These are phyloP conservation scores for Sesamia nonagrioides DNA, from an alignment of 1,140 invertebrate genomes.

Conservation along the genomic window DNA sequence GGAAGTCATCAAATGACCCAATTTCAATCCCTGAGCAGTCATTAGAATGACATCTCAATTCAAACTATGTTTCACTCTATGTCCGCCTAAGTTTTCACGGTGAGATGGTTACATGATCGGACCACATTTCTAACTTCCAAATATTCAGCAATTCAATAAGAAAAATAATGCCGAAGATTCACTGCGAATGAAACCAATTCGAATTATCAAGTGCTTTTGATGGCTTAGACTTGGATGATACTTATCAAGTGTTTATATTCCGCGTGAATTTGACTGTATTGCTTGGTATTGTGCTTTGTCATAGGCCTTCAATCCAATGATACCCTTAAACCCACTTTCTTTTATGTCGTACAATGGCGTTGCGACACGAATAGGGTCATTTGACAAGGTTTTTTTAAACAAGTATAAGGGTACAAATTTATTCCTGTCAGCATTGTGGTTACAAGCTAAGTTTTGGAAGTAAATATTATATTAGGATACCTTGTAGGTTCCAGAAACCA, in stretches of 20 bases:
- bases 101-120: too few relatives aligned
- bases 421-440: not conserved
- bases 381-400: too few relatives aligned
- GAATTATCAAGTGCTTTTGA: constrained; percentile 13
- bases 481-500: too few relatives aligned
- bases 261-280: not conserved
- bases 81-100: too few relatives aligned
- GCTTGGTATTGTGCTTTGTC: not conserved
- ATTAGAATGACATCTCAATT: too few relatives aligned
- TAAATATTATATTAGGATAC: too few relatives aligned
- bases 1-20: too few relatives aligned
- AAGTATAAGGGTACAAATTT: not conserved
- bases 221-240: constrained; percentile 1
- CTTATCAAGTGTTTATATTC: constrained; percentile 3
- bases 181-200: not conserved
- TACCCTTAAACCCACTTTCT: not conserved
- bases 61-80: too few relatives aligned
- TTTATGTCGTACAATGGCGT: not conserved
- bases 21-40: too few relatives aligned
- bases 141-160: constrained; percentile 14
- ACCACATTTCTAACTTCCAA: not conserved
- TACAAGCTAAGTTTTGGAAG: too few relatives aligned
- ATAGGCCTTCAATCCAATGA: not conserved
- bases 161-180: constrained; percentile 8
- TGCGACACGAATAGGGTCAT: too few relatives aligned